Base-by-base conservation (phyloP, 1,140 invertebrate species). In the Eumeta japonica region DNA sequence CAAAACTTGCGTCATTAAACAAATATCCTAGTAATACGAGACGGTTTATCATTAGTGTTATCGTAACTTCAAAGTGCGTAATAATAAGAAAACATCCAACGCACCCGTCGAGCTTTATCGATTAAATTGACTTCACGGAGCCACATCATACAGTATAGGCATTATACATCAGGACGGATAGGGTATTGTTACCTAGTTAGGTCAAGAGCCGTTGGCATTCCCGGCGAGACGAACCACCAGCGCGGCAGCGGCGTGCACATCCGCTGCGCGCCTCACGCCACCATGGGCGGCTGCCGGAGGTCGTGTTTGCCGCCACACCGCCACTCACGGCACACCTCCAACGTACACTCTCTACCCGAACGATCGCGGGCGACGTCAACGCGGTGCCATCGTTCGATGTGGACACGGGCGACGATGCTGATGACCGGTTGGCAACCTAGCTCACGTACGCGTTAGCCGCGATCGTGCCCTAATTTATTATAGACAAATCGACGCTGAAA, bases 171-270 rank as follows among this genome's bases (percentile, higher is more conserved):
- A n/a, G n/a, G n/a, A n/a, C n/a, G n/a, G n/a, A n/a, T n/a, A n/a
- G n/a, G n/a, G n/a, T 18, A 41, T 47, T 36, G 24, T 52, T 70
- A 73, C 65, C 68, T 73, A 62, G 64, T 63, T 55, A 73, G 58
- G 58, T 73, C 66, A 68, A 71, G 66, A 63, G 68, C 68, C 62
- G 66, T 59, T 68, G 64, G 68, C 68, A 73, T 73, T 73, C 62
- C 68, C 68, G 59, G 52, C 53, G 57, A 54, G 48, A 58, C 55
- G 45, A 63, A 58, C 60, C 59, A 63, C 62, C 58, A 68, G 38
- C 51, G 39, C 44, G 57, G 65, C 67, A 66, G 67, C 64, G 68
- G 61, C 46, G 65, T 66, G 62, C 53, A 70, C 65, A 73, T 68
- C 68, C 68, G 59, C 68, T 63, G 65, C 59, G 46, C 50, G 35